These are phyloP conservation scores for Hirudinaria manillensis DNA, from an alignment of 2,888 invertebrate species.

Conservation along the genomic window DNA sequence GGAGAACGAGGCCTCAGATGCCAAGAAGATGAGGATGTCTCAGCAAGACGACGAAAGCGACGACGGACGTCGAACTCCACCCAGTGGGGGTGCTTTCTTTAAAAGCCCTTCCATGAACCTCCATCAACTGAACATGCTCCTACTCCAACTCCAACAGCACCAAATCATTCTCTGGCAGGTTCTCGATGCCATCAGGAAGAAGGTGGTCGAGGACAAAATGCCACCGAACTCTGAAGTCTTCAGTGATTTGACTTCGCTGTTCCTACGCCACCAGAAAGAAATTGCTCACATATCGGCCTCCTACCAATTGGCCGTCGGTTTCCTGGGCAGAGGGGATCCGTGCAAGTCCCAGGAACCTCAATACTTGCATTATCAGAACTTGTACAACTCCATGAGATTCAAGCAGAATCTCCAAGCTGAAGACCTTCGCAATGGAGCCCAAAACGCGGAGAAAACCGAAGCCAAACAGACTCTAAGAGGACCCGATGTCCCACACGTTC, in stretches of 20 bases:
- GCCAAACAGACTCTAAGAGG: no score
- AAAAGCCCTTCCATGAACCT: slow-evolving; percentile 5
- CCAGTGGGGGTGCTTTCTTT: not conserved
- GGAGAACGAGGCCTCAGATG: not conserved
- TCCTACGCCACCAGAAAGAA: slow-evolving; percentile 19
- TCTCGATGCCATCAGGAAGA: slow-evolving; percentile 21
- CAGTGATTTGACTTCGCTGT: slow-evolving; percentile 3
- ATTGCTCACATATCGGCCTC: slow-evolving; percentile 7
- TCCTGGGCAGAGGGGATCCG: slow-evolving; percentile 1
- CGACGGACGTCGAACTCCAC: not conserved
- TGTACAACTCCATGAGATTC: not conserved
- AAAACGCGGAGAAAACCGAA: no score
- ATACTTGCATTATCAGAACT: slow-evolving; percentile 10
- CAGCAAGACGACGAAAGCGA: not conserved
- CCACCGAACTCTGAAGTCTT: not conserved
- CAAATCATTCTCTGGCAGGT: slow-evolving; percentile 16
- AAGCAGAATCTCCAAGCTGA: not conserved
- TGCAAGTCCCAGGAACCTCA: not conserved
- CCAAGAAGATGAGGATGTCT: slow-evolving; percentile 3
- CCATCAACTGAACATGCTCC: slow-evolving; percentile 2
- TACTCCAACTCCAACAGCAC: slow-evolving; percentile 16
- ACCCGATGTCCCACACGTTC: no score
- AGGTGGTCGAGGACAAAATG: slow-evolving; percentile 14
- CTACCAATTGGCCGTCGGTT: not conserved
- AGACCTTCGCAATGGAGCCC: not conserved